A percentile compares a stretch with the other conserved stretches of the same genome.
Evolutionary conservation across 2,888 invertebrate species (phyloP).

Genomic region (Laspeyria flexula): DNA sequence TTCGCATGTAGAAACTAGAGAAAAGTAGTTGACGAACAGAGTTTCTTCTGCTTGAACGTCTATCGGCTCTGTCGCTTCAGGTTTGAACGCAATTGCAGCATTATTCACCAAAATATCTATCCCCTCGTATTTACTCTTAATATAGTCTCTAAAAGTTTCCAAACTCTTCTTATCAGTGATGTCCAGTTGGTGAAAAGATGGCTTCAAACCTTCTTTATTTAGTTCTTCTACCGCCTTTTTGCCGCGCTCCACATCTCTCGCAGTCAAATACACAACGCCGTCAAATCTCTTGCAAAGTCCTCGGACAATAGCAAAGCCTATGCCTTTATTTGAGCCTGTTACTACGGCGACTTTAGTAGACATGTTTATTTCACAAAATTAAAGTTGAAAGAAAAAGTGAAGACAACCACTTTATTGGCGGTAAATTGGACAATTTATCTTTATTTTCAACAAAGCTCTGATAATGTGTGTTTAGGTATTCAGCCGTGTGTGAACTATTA

Average conservation of each 20-base stretch:
- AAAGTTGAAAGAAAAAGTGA: too few species aligned
- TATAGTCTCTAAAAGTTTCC: conserved; percentile 81
- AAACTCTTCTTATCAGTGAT: conserved; percentile 75
- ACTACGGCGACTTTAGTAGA: conserved; percentile 62
- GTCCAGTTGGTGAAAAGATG: conserved; percentile 32
- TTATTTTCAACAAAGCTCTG: too few species aligned
- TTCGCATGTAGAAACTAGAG: conserved; percentile 86
- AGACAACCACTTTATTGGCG: too few species aligned
- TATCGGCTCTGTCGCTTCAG: conserved; percentile 39
- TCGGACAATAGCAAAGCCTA: conserved; percentile 87
- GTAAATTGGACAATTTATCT: too few species aligned
- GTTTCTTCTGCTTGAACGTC: conserved; percentile 90
- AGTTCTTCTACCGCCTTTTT: conserved; percentile 46
- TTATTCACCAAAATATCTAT: conserved; percentile 91
- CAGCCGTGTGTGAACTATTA: too few species aligned
- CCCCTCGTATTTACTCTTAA: conserved; percentile 87
- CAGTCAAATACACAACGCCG: conserved; percentile 83
- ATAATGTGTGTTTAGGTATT: too few species aligned
- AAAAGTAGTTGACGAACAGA: conserved; percentile 88
- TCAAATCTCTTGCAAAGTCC: conserved; percentile 85
- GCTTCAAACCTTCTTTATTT: conserved; percentile 37
- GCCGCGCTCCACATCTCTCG: conserved; percentile 59
- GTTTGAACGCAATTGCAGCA: conserved; percentile 84
- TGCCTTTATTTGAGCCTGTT: conserved; percentile 89
- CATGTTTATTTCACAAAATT: not conserved